A percentile compares a stretch with the other conserved stretches of the same genome.
Conservation (phyloP, 2,888 invertebrate species). For the Odontothrips loti region DNA sequence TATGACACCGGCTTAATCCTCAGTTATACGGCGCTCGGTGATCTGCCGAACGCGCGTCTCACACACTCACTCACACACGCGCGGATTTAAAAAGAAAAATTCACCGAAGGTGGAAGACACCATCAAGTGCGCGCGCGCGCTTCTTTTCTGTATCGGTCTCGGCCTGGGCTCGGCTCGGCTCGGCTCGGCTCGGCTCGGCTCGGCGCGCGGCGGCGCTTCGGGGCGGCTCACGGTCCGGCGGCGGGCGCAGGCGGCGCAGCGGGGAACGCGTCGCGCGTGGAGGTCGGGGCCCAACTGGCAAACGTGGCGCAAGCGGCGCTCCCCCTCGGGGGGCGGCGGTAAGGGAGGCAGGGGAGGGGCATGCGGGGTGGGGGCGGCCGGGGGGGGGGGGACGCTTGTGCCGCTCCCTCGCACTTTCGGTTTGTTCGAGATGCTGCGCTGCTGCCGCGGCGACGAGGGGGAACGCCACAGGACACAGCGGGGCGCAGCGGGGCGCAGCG, state of each 20-base stretch:
- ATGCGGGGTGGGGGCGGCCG: background rate
- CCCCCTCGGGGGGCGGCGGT: background rate
- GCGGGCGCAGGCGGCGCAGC: background rate
- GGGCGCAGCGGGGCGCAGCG: background rate
- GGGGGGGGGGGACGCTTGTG: background rate
- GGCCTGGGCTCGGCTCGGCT: no score
- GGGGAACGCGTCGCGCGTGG: background rate
- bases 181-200: no score
- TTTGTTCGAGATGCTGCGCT: no score
- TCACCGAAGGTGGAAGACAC: no score
- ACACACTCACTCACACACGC: no score
- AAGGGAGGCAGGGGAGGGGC: background rate
- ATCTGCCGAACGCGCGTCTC: no score
- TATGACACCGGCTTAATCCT: no score
- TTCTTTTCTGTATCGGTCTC: background rate
- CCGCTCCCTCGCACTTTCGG: no score
- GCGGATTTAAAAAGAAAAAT: background rate
- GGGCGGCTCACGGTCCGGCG: background rate
- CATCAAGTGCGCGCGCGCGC: background rate
- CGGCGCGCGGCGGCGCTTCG: background rate
- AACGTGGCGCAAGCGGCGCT: background rate
- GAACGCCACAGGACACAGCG: no score
- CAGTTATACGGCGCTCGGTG: no score
- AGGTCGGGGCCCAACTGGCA: slow-evolving; percentile 16
- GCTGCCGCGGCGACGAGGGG: background rate